Evolutionary conservation across 1,140 invertebrate genomes (phyloP).

Genomic region (Elysia chlorotica): DNA sequence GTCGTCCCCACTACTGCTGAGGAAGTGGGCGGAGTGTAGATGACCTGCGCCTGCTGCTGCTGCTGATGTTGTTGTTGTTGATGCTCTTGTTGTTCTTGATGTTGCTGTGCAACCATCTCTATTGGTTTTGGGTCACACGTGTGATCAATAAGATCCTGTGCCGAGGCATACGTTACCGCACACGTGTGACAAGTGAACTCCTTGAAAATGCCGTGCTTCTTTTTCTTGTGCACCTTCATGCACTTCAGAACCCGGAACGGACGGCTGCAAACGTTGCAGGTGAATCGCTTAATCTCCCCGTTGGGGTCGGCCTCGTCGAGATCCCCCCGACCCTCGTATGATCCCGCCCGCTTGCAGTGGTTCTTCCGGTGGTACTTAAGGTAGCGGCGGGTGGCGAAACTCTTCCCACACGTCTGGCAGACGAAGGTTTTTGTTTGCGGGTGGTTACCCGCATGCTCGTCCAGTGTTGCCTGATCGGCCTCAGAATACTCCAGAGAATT

Average conservation of each 20-base stretch:
- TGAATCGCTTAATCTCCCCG: slow-evolving; percentile 15
- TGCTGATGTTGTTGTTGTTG: no score
- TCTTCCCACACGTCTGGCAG: slow-evolving; percentile 18
- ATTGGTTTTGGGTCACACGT: slow-evolving; percentile 13
- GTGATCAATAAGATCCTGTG: slow-evolving; percentile 14
- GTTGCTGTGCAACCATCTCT: no score
- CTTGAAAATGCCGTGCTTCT: slow-evolving; percentile 22
- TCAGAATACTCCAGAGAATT: no score
- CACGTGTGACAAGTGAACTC: slow-evolving; percentile 22
- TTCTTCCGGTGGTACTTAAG: slow-evolving; percentile 24
- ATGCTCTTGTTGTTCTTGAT: no score
- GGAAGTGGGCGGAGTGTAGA: neutral
- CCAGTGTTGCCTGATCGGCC: slow-evolving; percentile 15
- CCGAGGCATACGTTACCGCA: slow-evolving; percentile 4
- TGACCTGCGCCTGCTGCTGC: neutral
- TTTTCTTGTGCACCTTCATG: slow-evolving; percentile 25
- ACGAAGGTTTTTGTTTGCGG: slow-evolving; percentile 15
- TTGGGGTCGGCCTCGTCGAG: slow-evolving; percentile 13
- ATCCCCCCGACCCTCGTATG: slow-evolving; percentile 16
- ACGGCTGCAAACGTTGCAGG: slow-evolving; percentile 16
- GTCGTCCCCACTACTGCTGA: neutral
- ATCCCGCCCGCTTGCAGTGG: slow-evolving; percentile 22
- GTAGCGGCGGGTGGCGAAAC: slow-evolving; percentile 19
- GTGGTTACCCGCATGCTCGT: slow-evolving; percentile 14
- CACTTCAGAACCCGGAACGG: slow-evolving; percentile 21